Percentiles rank a stretch among this genome's conserved stretches.
phyloP scores from a whole-genome alignment of 1,140 invertebrate species.

The Planococcus citri region DNA sequence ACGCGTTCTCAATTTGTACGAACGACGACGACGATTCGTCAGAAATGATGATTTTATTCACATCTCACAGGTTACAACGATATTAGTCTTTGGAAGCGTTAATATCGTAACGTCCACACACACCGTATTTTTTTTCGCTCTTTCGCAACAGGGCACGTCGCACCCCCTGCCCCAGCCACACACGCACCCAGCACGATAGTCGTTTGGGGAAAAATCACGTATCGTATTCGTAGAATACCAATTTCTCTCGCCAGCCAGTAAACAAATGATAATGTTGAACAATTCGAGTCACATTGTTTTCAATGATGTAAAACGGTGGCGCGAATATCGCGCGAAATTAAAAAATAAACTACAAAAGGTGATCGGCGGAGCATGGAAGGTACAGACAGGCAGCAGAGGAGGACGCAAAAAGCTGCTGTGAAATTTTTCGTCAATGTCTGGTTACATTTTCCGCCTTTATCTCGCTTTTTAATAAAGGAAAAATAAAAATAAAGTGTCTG shows the following conservation, averaged over 20 bases:
- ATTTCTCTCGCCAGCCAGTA: background rate
- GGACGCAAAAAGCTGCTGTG: too few relatives aligned
- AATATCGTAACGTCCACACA: background rate
- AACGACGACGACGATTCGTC: background rate
- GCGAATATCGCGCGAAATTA: background rate
- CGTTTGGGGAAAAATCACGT: constrained; percentile 4
- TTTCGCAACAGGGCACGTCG: too few relatives aligned
- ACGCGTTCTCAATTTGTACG: constrained; percentile 6
- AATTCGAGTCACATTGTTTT: constrained; percentile 3
- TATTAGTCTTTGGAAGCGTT: constrained; percentile 2
- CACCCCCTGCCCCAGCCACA: too few relatives aligned
- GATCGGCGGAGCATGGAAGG: background rate
- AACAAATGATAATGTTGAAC: constrained; percentile 3
- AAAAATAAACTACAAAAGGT: background rate
- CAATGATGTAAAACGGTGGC: background rate
- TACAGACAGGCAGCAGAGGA: background rate
- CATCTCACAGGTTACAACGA: background rate
- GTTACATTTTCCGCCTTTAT: background rate
- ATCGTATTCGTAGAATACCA: background rate
- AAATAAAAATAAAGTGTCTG: background rate
- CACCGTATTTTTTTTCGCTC: background rate
- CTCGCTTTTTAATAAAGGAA: background rate
- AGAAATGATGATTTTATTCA: background rate
- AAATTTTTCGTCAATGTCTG: background rate
- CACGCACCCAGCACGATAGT: too few relatives aligned